Evolutionary conservation across 1,140 invertebrate species (phyloP).

Genomic region (Myzus persicae): DNA sequence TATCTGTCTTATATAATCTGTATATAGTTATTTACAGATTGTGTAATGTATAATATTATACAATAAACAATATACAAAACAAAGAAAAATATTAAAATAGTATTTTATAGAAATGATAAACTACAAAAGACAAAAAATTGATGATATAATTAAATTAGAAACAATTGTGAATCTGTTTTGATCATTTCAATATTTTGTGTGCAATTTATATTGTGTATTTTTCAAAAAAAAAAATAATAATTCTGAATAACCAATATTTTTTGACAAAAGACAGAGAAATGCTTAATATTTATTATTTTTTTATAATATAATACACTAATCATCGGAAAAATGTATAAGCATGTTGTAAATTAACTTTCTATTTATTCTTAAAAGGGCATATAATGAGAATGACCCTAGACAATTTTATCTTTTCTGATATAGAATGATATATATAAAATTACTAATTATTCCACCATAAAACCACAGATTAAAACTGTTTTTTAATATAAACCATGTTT

Average conservation of each 20-base stretch:
- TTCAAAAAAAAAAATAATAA: background rate
- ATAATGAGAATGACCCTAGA: conserved; percentile 6
- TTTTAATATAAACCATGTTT: background rate
- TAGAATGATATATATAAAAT: background rate
- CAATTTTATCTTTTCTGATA: conserved; percentile 24
- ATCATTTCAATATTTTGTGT: background rate
- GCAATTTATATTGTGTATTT: background rate
- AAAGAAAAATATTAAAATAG: background rate
- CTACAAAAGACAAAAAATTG: background rate
- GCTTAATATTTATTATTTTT: background rate
- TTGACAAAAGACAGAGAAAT: background rate
- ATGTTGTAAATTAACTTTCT: conserved; percentile 1
- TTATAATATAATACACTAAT: background rate
- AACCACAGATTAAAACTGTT: too few species aligned
- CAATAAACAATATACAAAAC: background rate
- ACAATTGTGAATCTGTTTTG: background rate
- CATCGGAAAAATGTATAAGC: background rate
- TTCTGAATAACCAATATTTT: background rate
- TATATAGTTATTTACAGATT: background rate
- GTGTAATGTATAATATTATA: background rate
- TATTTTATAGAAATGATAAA: too few species aligned
- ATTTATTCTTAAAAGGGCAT: conserved; percentile 23
- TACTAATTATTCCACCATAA: conserved; percentile 5
- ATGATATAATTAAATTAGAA: background rate
- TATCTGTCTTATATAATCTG: too few species aligned